Evolutionary conservation across 92 coral and sea anemone species (phyloP).

Genomic region (Metridium senile): DNA sequence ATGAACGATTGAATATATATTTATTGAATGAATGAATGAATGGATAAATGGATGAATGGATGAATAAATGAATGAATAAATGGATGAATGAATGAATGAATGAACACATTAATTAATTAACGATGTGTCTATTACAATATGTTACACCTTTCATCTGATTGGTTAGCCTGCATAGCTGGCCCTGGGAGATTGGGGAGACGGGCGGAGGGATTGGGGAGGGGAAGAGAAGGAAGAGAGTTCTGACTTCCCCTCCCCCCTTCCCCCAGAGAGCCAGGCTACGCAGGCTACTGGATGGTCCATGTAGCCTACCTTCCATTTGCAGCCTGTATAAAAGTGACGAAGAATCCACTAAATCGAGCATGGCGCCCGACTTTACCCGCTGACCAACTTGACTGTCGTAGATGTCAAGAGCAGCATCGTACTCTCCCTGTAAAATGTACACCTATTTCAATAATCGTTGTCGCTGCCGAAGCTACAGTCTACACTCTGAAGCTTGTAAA

Average conservation of each 20-base stretch:
- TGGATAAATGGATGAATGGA: not conserved
- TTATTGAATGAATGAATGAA: not conserved
- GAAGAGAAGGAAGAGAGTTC: too few species aligned
- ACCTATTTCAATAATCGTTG: too few species aligned
- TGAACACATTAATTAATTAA: not conserved
- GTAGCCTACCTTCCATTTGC: constrained; percentile 86
- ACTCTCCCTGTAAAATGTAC: constrained; percentile 83
- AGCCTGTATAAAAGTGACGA: constrained; percentile 94
- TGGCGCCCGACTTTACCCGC: constrained; percentile 95
- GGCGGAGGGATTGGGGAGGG: too few species aligned
- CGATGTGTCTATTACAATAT: too few species aligned
- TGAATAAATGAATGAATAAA: not conserved
- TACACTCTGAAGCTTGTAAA: too few species aligned
- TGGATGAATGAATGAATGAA: not conserved
- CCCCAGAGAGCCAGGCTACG: too few species aligned
- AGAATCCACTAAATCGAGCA: constrained; percentile 90
- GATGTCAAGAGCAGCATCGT: constrained; percentile 90
- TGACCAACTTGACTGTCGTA: constrained; percentile 86
- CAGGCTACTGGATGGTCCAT: too few species aligned
- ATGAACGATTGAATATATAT: not conserved
- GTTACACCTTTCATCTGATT: too few species aligned
- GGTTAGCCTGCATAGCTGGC: too few species aligned
- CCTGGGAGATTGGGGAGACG: too few species aligned
- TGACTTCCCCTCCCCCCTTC: too few species aligned
- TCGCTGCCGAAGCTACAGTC: too few species aligned